These are phyloP conservation scores for Timema cristinae DNA, from an alignment of 2,888 invertebrate species.

Conservation along the genomic window DNA sequence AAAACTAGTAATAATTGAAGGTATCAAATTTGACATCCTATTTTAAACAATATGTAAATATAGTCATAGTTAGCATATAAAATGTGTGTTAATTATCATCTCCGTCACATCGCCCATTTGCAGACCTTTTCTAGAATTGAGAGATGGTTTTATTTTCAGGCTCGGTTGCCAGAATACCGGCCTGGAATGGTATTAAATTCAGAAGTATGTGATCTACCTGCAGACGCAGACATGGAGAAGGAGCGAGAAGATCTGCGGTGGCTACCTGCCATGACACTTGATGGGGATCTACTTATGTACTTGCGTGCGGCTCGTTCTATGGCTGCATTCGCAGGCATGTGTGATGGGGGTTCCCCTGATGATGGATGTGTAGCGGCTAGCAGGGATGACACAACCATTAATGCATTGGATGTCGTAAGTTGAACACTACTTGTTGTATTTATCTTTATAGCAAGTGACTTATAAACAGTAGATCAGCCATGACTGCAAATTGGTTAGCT, in stretches of 20 bases:
- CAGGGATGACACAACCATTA: conserved; percentile 95
- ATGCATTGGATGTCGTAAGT: conserved; percentile 86
- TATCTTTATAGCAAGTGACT: no score
- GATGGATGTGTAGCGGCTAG: conserved; percentile 96
- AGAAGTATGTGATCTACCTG: conserved; percentile 44
- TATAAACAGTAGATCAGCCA: no score
- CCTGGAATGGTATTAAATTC: conserved; percentile 38
- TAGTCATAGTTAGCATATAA: no score
- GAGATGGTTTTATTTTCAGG: conserved; percentile 44
- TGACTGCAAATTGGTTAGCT: no score
- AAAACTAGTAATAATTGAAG: no score
- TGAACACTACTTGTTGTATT: conserved; percentile 9
- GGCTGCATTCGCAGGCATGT: conserved; percentile 99
- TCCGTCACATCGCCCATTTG: no score
- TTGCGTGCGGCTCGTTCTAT: conserved; percentile 94
- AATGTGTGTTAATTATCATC: no score
- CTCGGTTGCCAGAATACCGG: conserved; percentile 58
- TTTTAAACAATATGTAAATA: no score
- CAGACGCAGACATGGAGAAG: conserved; percentile 52
- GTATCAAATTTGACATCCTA: no score
- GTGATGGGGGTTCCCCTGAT: conserved; percentile 95
- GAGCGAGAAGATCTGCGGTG: conserved; percentile 85
- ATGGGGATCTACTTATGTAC: conserved; percentile 96
- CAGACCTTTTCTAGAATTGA: no score
- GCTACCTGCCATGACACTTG: conserved; percentile 89